Base-by-base conservation (phyloP, 2,113 vertebrate species). In the Brachyhypopomus gauderio region DNA sequence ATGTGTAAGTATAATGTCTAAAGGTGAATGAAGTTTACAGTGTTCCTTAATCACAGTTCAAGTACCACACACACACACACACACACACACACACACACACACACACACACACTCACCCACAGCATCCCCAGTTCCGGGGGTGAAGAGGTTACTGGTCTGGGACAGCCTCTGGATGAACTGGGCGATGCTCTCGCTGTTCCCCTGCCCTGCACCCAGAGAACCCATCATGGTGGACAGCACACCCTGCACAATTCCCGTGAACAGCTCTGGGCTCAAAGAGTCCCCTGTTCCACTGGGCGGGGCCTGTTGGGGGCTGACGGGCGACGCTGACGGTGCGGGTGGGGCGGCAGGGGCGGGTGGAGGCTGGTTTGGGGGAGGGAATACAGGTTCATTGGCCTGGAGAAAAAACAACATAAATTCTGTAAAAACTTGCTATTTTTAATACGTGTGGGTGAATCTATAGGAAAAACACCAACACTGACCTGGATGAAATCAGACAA, bases 101-200 rank as follows among this genome's bases (percentile, higher is more conserved):
- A 30, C 30, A 30, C 30, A 30, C 30, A 30, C 30, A 30, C 45
- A 52, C 91, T 87, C 52, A 93, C 93, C 96, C 0, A 94, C 92
- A 2, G 95, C 94, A 5, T 95, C 96, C 9, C 95, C 95, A 0
- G 93, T 85, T 87, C 96, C 69, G 36, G 95, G 88, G 84, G 95
- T 95, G 84, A 97, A 96, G 80, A 97, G 94, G 90, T 96, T 97
- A 90, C 91, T 95, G 36, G 95, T 93, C 69, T 96, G 95, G 0
- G 96, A 97, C 59, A 97, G 94, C 73, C 96, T 93, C 63, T 97
- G 96, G 90, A 97, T 96, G 86, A 97, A 97, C 82, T 95, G 95
- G 1, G 96, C 96, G 0, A 97, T 97, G 85, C 96, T 97, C 83
- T 97, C 96, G 0, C 94, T 95, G 88, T 95, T 95, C 36, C 93